Base-by-base conservation (phyloP, 2,113 vertebrate species). In the Sebastes fasciatus region DNA sequence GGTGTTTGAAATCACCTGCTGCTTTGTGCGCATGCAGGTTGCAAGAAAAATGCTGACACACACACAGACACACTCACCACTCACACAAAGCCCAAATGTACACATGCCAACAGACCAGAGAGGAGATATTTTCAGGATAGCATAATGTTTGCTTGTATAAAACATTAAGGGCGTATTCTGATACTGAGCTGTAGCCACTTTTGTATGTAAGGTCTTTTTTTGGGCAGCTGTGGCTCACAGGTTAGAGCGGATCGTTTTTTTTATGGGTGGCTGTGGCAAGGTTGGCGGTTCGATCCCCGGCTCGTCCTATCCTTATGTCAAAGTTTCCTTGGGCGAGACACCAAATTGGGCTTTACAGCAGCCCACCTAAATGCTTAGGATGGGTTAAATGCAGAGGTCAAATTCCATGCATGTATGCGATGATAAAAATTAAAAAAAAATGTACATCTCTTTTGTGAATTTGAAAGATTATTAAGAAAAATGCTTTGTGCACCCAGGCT, bases 1-100 rank as follows among this genome's bases (percentile, higher is more conserved):
- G 88, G 82, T 93, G 86, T 85, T 86, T n/a, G 67, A 90, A 85
- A 84, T 86, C 72, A 88, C 88, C 87, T 88, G 85, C 86, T 89
- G 91, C 67, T 78, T 66, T 77, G 78, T 80, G 73, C 67, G 76
- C 62, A 85, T 70, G 58, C 62, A 85, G 74, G 58, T 79, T 63
- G 42, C 13, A 83, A 55, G 60, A 55, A 69, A 69, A 54, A 70
- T 40, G 69, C 4, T 17, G 12, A 45, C 23, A 51, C 14, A 51
- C 46, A 70, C 70, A 51, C 19, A 26, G 46, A 26, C 5, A 54
- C 13, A 48, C 26, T 34, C 26, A 65, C 23, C 40, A 34, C 63
- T n/a, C 14, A 45, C 14, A 42, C 11, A 40, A 6, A 9, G 34
- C 71, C 75, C 62, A 46, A 51, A 74, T 40, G 19, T 12, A 61